These are phyloP conservation scores for Entomobrya proxima DNA, from an alignment of 2,888 invertebrate species.

Conservation along the genomic window DNA sequence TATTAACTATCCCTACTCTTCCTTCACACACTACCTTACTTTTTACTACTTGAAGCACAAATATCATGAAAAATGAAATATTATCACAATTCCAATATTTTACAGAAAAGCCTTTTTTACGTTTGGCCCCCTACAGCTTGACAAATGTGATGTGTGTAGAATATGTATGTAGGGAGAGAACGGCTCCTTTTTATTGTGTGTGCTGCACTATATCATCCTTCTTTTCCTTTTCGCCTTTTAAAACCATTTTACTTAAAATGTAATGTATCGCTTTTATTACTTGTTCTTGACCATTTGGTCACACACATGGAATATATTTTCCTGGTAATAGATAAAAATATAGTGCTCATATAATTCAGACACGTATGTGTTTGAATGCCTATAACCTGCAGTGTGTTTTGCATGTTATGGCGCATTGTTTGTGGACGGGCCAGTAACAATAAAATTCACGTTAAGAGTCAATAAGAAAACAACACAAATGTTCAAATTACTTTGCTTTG, in stretches of 20 bases:
- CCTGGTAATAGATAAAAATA: not conserved
- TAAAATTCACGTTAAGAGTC: slow-evolving; percentile 10
- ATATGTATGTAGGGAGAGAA: slow-evolving; percentile 6
- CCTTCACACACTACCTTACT: not conserved
- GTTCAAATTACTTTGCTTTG: slow-evolving; percentile 6
- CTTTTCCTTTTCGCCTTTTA: slow-evolving; percentile 4
- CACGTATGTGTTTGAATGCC: not conserved
- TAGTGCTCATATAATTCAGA: too few species aligned
- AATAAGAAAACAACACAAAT: slow-evolving; percentile 7
- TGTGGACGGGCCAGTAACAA: slow-evolving; percentile 10
- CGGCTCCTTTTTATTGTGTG: slow-evolving; percentile 47
- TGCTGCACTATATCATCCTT: slow-evolving; percentile 5
- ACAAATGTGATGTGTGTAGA: slow-evolving; percentile 57
- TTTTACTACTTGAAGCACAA: not conserved
- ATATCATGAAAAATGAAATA: slow-evolving; percentile 52
- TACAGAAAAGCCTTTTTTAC: slow-evolving; percentile 54
- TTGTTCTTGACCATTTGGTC: slow-evolving; percentile 60
- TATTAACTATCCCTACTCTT: not conserved
- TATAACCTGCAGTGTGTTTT: not conserved
- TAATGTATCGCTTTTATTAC: slow-evolving; percentile 51
- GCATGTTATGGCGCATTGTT: not conserved
- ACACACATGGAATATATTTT: slow-evolving; percentile 38
- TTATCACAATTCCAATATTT: slow-evolving; percentile 57
- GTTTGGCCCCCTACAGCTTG: slow-evolving; percentile 49
- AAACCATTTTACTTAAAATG: slow-evolving; percentile 33